These are phyloP conservation scores for Cheilosia pagana DNA, from an alignment of 2,888 invertebrate species.

Conservation along the genomic window DNA sequence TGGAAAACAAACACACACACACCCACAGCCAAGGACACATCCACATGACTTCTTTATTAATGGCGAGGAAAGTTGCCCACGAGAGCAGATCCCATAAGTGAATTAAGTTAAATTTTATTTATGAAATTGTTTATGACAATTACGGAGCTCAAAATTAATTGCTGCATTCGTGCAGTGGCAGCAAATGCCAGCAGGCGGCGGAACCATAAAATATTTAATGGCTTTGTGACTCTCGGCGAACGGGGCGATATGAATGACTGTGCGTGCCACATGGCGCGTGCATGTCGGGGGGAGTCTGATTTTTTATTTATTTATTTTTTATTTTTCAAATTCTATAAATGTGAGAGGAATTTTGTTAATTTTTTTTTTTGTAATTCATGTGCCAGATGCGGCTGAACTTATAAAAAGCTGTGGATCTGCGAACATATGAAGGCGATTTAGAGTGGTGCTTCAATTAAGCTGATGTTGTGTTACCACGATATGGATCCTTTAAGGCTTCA, in stretches of 20 bases:
- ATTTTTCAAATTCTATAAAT: conserved; percentile 30
- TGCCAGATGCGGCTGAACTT: not conserved
- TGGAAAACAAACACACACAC: too few species aligned
- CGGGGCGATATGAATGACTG: conserved; percentile 59
- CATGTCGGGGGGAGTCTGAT: not conserved
- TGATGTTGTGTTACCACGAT: not conserved
- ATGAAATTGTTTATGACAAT: conserved; percentile 75
- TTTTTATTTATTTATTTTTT: conserved; percentile 23
- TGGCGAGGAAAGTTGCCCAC: conserved; percentile 66
- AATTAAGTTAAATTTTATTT: conserved; percentile 74
- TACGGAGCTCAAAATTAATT: conserved; percentile 69
- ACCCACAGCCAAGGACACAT: not conserved
- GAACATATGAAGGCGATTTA: not conserved
- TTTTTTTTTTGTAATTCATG: too few species aligned
- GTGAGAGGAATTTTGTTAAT: conserved; percentile 2
- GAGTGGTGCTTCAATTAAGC: not conserved
- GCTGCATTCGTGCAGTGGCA: conserved; percentile 71
- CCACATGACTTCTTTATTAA: conserved; percentile 69
- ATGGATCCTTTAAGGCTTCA: too few species aligned
- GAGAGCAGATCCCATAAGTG: conserved; percentile 69
- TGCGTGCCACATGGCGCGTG: conserved; percentile 63
- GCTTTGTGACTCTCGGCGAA: conserved; percentile 41
- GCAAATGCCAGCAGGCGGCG: conserved; percentile 54
- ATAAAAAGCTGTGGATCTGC: not conserved
- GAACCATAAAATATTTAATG: conserved; percentile 66